Evolutionary conservation across 2,888 invertebrate species (phyloP), one percentile per base, ranked within the genome.

Genomic region (Arenicola marina): DNA sequence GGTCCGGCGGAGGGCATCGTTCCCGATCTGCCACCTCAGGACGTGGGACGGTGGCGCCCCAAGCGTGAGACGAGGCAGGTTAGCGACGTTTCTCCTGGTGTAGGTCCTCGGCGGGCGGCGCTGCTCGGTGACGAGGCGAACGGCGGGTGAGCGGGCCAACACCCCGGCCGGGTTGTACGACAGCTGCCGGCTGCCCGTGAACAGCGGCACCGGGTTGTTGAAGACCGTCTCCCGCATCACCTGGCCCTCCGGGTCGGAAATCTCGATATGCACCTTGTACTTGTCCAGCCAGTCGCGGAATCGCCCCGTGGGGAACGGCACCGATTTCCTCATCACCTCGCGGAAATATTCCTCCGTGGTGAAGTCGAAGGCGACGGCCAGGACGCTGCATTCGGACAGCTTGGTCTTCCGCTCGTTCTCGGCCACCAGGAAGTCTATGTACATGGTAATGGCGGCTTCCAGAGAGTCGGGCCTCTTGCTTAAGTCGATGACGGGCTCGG

Each of bases 251-350:
- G 58, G 57, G 38, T 65, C 65, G 1, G 65, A 62, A 24, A 65
- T 65, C 51, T 65, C 65, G 11, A 65, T 65, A 59, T 62, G 62
- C 18, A 65, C 63, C 21, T 65, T 59, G 56, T 65, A 65, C n/a
- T 56, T 51, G 21, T 62, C 62, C 54, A 65, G 34, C 65, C 65
- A 65, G 28, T 62, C 62, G 44, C 65, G 59, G 51, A 65, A 65
- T 46, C 59, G 62, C 24, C 54, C 56, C 18, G 65, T 65, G 15
- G 65, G 65, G 56, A 65, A 65, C 15, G 61, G 45, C 7, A 65
- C 55, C 2, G 65, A 62, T 31, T 56, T 48, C 32, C 62, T 58
- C 62, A 65, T 65, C 24, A 65, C 59, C 34, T 65, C 62, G 33
- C 55, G 59, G 28, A 59, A 65, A 45, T 65, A 65, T 11, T 63